Evolutionary conservation across 2,888 invertebrate genomes (phyloP).

Genomic region (Mantis religiosa): DNA sequence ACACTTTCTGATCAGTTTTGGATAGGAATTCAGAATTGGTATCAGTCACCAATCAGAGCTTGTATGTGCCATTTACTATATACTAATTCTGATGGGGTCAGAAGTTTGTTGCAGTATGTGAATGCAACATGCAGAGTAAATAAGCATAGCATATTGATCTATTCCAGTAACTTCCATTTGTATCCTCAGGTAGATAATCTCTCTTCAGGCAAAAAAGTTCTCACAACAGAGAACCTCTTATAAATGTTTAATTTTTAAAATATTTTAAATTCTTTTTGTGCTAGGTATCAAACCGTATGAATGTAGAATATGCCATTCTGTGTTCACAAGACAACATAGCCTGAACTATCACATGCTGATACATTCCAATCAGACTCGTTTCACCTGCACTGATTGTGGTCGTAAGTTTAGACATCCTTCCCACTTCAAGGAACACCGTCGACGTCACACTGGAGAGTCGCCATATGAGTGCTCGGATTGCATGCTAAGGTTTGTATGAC

Average conservation of each 20-base stretch:
- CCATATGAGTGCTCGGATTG: conserved; percentile 51
- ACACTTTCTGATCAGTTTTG: too few species aligned
- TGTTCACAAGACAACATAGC: conserved; percentile 56
- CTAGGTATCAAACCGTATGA: conserved; percentile 56
- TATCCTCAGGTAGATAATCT: too few species aligned
- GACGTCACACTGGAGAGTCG: conserved; percentile 53
- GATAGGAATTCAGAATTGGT: too few species aligned
- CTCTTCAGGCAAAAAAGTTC: too few species aligned
- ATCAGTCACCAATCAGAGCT: too few species aligned
- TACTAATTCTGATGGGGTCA: too few species aligned
- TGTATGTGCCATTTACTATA: too few species aligned
- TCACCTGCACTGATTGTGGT: conserved; percentile 55
- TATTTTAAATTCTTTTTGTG: neutral
- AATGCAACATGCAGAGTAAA: too few species aligned
- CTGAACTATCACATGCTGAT: conserved; percentile 59
- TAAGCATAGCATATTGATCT: too few species aligned
- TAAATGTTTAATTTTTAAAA: neutral
- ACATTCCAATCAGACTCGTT: conserved; percentile 55
- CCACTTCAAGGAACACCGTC: conserved; percentile 54
- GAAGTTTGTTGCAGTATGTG: too few species aligned
- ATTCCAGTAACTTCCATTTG: too few species aligned
- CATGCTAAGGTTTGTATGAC: conserved; percentile 24
- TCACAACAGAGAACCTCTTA: too few species aligned
- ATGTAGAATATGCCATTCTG: conserved; percentile 53
- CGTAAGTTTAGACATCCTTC: conserved; percentile 57